phyloP scores from a whole-genome alignment of 2,113 vertebrate genomes.

The Nettapus auritus region DNA sequence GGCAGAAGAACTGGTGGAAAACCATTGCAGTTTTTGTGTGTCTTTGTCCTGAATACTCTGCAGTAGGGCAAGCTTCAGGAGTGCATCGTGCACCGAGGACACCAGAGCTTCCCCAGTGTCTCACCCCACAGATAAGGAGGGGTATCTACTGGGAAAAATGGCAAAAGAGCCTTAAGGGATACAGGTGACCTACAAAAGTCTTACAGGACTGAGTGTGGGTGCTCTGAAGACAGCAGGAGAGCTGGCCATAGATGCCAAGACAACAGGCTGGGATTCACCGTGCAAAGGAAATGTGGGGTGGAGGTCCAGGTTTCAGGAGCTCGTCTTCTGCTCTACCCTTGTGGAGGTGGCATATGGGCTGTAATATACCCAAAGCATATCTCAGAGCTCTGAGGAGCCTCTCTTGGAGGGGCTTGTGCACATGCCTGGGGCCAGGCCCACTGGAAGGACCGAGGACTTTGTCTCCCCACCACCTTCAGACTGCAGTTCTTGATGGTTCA shows the following conservation, averaged over 20 bases:
- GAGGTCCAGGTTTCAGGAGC: not conserved
- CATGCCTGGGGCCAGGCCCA: not conserved
- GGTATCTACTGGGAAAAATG: not conserved
- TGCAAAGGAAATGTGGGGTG: not conserved
- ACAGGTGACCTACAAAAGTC: not conserved
- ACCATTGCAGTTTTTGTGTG: not conserved
- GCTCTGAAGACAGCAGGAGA: not conserved
- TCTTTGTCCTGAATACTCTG: not conserved
- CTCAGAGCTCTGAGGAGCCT: not conserved
- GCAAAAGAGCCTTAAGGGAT: not conserved
- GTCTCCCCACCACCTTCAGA: not conserved
- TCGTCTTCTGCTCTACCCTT: not conserved
- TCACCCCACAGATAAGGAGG: not conserved
- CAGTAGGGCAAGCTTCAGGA: not conserved
- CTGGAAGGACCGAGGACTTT: not conserved
- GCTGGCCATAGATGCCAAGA: not conserved
- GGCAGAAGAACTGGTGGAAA: not conserved
- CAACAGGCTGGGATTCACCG: rapidly evolving
- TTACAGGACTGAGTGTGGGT: not conserved
- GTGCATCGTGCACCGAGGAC: not conserved
- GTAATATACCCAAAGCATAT: not conserved
- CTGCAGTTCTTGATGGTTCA: no score
- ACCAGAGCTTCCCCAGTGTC: not conserved
- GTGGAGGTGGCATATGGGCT: not conserved
- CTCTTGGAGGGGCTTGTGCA: not conserved